Evolutionary conservation across 2,797 vertebrate genomes (phyloP).

Genomic region (Periparus ater): DNA sequence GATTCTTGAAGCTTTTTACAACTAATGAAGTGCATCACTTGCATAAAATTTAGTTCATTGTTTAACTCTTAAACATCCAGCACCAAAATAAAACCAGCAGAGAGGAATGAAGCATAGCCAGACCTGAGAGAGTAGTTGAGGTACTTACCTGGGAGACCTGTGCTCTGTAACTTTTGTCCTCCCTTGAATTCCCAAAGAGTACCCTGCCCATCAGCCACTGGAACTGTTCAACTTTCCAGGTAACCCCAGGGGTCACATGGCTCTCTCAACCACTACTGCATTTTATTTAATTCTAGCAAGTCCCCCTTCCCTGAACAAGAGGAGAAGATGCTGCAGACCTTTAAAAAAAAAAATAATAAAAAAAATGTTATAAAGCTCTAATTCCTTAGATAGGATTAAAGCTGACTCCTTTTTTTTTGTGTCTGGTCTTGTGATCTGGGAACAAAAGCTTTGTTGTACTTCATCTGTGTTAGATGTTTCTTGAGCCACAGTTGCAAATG

Average conservation of each 20-base stretch:
- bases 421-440: not conserved
- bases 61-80: not conserved
- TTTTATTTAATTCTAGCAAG: not conserved
- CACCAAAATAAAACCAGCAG: not conserved
- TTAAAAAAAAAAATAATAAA: not conserved
- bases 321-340: not conserved
- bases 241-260: not conserved
- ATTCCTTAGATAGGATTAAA: not conserved
- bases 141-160: not conserved
- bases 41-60: not conserved
- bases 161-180: not conserved
- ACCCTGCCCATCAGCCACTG: not conserved
- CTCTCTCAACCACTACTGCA: not conserved
- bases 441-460: not conserved
- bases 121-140: not conserved
- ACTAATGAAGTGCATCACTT: not conserved
- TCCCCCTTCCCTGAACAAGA: not conserved
- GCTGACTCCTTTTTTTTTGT: not conserved
- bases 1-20: not conserved
- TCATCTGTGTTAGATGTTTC: not conserved
- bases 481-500: not conserved
- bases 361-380: not conserved
- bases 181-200: not conserved
- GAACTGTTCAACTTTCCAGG: not conserved
- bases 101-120: not conserved